Conservation (phyloP, 1,140 invertebrate species). For the Magallana angulata region DNA sequence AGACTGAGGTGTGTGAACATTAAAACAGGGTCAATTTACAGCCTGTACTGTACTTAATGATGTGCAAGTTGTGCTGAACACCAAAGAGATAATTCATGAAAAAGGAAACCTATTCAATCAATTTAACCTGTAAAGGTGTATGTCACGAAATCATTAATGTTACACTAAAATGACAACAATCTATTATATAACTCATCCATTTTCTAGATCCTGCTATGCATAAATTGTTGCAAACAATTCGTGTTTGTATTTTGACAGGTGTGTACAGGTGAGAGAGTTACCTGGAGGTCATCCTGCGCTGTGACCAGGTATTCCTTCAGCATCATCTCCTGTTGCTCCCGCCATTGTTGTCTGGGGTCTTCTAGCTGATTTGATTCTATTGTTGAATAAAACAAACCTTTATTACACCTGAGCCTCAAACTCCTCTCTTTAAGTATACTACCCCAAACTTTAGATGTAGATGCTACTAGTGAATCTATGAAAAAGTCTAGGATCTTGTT, state of each 20-base stretch:
- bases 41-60: conserved; percentile 4
- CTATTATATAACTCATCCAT: conserved; percentile 8
- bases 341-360: conserved; percentile 97
- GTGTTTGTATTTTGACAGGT: conserved; percentile 16
- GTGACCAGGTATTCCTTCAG: conserved; percentile 96
- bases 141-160: conserved; percentile 1
- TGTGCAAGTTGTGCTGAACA: background rate
- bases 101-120: conserved; percentile 7
- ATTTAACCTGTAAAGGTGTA: background rate
- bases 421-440: too few species aligned
- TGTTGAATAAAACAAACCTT: conserved; percentile 67
- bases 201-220: background rate
- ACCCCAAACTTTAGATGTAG: too few species aligned
- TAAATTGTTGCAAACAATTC: background rate
- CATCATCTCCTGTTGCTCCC: conserved; percentile 96
- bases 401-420: too few species aligned
- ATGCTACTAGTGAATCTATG: too few species aligned
- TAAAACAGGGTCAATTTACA: background rate
- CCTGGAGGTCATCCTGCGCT: conserved; percentile 95
- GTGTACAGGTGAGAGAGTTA: conserved; percentile 77
- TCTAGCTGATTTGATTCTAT: conserved; percentile 96
- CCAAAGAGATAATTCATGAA: background rate
- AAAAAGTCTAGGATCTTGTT: too few species aligned
- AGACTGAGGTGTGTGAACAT: background rate
- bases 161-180: background rate